These are phyloP conservation scores for Ochropleura plecta DNA, from an alignment of 2,888 invertebrate species.

Conservation along the genomic window DNA sequence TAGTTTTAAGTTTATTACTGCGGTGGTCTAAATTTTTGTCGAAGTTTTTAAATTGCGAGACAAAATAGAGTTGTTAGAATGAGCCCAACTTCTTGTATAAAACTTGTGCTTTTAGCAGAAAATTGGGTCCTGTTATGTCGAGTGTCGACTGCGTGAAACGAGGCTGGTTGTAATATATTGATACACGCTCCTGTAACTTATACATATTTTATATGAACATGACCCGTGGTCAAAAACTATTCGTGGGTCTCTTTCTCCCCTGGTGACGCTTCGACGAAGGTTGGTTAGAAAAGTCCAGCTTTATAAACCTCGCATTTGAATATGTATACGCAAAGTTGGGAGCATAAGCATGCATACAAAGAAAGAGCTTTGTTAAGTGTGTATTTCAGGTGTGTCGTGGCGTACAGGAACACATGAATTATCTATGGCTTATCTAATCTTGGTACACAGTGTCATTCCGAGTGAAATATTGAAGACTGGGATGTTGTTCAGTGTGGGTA, in stretches of 20 bases:
- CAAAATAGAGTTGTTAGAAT: conserved; percentile 15
- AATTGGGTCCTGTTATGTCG: conserved; percentile 30
- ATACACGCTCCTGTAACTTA: conserved; percentile 32
- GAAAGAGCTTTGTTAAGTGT: conserved; percentile 69
- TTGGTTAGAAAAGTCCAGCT: conserved; percentile 48
- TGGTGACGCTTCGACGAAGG: conserved; percentile 48
- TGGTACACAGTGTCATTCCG: conserved; percentile 72
- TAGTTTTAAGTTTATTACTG: conserved; percentile 22
- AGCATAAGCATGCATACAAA: conserved; percentile 65
- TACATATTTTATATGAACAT: conserved; percentile 53
- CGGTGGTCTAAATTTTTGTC: conserved; percentile 15
- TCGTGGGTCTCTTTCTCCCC: conserved; percentile 53
- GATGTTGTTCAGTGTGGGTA: conserved; percentile 44
- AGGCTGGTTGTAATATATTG: conserved; percentile 50
- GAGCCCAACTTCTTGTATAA: conserved; percentile 34
- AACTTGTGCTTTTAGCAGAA: conserved; percentile 32
- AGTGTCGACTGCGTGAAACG: conserved; percentile 13
- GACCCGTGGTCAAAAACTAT: conserved; percentile 52
- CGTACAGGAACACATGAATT: conserved; percentile 67
- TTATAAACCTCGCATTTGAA: conserved; percentile 64
- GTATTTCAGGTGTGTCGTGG: conserved; percentile 67
- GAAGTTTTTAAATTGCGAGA: conserved; percentile 35
- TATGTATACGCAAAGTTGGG: conserved; percentile 65
- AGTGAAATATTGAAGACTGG: conserved; percentile 71
- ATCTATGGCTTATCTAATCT: conserved; percentile 80